Conservation (phyloP, 2,113 vertebrate species). For the Orientallactaga bullata region DNA sequence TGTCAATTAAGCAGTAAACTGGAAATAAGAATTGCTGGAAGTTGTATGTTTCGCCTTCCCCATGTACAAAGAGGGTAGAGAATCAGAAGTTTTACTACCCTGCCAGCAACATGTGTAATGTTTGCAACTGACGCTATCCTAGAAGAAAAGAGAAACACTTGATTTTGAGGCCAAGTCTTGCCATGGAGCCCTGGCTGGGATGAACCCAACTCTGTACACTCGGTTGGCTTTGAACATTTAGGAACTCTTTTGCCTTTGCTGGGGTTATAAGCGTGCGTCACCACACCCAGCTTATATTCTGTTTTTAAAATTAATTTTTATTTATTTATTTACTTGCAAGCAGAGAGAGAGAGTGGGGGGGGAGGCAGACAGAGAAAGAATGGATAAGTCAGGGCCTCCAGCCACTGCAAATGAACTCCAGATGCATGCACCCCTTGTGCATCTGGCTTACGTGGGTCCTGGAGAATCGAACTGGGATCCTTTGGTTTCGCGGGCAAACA, state of each 20-base stretch:
- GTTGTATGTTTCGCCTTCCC: constrained; percentile 1
- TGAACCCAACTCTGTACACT: neutral
- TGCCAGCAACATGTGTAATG: neutral
- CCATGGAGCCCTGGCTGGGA: neutral
- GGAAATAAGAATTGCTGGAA: constrained; percentile 15
- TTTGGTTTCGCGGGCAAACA: no score
- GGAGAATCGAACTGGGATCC: no score
- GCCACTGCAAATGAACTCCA: no score
- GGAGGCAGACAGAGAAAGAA: no score
- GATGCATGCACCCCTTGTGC: no score
- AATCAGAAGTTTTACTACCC: neutral
- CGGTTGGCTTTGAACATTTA: neutral
- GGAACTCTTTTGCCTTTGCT: neutral
- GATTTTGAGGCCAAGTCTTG: neutral
- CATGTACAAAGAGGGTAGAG: neutral
- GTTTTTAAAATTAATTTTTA: no score
- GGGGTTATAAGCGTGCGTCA: no score
- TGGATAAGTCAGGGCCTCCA: no score
- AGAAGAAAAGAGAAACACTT: neutral
- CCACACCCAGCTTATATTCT: neutral
- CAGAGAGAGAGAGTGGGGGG: no score
- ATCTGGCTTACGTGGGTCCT: no score
- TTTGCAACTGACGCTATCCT: neutral
- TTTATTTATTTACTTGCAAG: no score
- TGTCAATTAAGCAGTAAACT: neutral